Evolutionary conservation across 2,888 invertebrate genomes (phyloP).

Genomic region (Tyria jacobaeae): DNA sequence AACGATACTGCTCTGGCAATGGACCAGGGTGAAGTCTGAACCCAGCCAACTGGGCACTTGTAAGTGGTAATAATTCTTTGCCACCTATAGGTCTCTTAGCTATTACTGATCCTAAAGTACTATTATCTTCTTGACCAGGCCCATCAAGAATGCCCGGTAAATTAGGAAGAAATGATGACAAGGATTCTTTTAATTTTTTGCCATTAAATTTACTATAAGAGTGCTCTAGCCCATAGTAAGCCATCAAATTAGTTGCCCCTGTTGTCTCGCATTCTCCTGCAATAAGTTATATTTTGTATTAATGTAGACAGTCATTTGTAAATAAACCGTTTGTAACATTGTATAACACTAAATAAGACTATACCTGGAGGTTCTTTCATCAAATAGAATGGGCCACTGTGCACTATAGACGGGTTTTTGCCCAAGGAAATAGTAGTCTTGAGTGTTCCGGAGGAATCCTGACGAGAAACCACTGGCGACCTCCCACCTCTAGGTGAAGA

Average conservation of each 20-base stretch:
- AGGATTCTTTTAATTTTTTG: constrained; percentile 97
- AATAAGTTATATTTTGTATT: constrained; percentile 5
- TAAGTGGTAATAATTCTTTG: constrained; percentile 93
- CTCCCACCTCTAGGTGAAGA: constrained; percentile 97
- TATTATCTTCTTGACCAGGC: constrained; percentile 94
- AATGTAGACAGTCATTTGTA: constrained; percentile 19
- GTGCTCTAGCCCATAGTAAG: constrained; percentile 98
- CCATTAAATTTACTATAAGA: constrained; percentile 99
- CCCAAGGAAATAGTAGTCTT: constrained; percentile 99
- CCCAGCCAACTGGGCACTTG: constrained; percentile 95
- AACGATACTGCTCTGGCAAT: constrained; percentile 97
- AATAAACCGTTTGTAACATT: constrained; percentile 27
- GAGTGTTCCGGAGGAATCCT: constrained; percentile 98
- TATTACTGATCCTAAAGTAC: constrained; percentile 96
- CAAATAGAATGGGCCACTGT: constrained; percentile 99
- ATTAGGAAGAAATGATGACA: constrained; percentile 97
- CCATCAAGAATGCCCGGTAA: constrained; percentile 98
- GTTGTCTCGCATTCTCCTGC: constrained; percentile 96
- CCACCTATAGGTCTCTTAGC: constrained; percentile 98
- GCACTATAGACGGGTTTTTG: constrained; percentile 98
- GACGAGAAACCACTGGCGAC: constrained; percentile 97
- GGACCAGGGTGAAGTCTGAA: constrained; percentile 98
- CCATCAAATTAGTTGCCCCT: constrained; percentile 98
- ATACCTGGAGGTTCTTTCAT: constrained; percentile 98
- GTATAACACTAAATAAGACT: constrained; percentile 13